Evolutionary conservation across 2,113 vertebrate species (phyloP).

Genomic region (Aspidoscelis tigris): DNA sequence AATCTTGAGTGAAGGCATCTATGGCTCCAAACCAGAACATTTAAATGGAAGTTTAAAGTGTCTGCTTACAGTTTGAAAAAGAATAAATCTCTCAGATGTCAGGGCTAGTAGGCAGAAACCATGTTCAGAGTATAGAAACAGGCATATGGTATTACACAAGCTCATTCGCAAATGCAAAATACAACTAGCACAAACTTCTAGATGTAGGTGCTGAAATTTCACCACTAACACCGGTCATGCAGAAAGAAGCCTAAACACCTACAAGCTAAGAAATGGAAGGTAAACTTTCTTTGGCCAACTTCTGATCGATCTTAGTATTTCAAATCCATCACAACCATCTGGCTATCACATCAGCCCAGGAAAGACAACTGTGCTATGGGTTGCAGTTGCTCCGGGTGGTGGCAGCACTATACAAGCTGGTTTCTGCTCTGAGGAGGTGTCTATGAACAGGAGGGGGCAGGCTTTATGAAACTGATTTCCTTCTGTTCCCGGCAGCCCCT

Average conservation of each 20-base stretch:
- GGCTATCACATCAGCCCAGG: neutral
- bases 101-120: neutral
- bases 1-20: neutral
- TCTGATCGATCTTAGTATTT: neutral
- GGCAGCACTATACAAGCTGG: neutral
- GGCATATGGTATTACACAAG: neutral
- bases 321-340: neutral
- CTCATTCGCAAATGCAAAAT: neutral
- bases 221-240: neutral
- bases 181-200: neutral
- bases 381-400: neutral
- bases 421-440: neutral
- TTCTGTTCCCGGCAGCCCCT: neutral
- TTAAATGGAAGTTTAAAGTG: neutral
- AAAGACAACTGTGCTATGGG: neutral
- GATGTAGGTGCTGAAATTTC: neutral
- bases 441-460: neutral
- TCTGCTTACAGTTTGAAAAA: neutral
- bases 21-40: neutral
- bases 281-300: neutral
- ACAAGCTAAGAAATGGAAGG: neutral
- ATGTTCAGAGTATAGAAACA: neutral
- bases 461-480: neutral
- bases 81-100: neutral
- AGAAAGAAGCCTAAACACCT: neutral